Evolutionary conservation across 2,888 invertebrate genomes (phyloP).

Genomic region (Gandaritis pyraliata): DNA sequence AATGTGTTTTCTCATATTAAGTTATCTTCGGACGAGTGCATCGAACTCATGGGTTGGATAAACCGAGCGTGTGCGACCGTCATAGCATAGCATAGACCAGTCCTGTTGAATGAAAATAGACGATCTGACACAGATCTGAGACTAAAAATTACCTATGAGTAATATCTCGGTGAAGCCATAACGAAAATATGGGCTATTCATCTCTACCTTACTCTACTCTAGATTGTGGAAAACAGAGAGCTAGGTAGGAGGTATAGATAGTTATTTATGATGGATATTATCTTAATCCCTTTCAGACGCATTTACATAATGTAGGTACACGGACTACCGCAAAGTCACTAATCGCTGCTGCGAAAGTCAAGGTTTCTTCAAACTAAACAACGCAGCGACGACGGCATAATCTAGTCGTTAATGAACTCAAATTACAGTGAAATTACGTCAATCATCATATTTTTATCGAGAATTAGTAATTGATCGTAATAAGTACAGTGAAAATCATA

Average conservation of each 20-base stretch:
- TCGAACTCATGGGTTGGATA: slow-evolving; percentile 62
- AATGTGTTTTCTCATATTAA: slow-evolving; percentile 63
- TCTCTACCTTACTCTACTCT: slow-evolving; percentile 11
- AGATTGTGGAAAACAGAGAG: slow-evolving; percentile 11
- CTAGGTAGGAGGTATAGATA: slow-evolving; percentile 2
- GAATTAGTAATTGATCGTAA: not conserved
- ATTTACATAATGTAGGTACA: not conserved
- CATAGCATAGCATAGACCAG: slow-evolving; percentile 34
- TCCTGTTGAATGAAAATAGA: slow-evolving; percentile 42
- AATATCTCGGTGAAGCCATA: slow-evolving; percentile 38
- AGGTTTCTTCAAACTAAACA: no score
- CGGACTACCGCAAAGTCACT: no score
- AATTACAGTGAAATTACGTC: no score
- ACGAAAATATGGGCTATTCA: slow-evolving; percentile 26
- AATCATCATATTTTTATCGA: not conserved
- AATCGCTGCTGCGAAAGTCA: no score
- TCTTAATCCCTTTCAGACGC: slow-evolving; percentile 29
- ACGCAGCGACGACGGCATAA: no score
- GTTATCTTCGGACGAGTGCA: slow-evolving; percentile 60
- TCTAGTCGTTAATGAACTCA: no score
- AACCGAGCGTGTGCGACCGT: slow-evolving; percentile 51
- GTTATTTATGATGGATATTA: slow-evolving; percentile 35
- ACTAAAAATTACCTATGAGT: slow-evolving; percentile 40
- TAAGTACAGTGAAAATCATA: no score
- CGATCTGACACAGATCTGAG: slow-evolving; percentile 41